Percentiles rank a stretch among this genome's conserved stretches.
phyloP scores from a whole-genome alignment of 2,113 vertebrate genomes.

The Hylia prasina region DNA sequence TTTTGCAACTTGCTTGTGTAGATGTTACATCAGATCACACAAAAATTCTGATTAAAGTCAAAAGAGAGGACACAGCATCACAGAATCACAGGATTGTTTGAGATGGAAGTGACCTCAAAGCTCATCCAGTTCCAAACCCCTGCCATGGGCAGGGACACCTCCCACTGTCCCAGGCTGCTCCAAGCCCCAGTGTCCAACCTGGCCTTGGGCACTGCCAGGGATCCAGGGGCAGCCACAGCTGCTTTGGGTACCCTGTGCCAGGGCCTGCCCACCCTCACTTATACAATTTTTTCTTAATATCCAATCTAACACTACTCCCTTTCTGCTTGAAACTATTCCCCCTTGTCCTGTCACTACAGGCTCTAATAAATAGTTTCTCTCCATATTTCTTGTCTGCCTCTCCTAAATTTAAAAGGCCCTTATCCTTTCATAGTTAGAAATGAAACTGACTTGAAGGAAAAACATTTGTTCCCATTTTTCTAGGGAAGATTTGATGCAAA shows the following conservation, averaged over 20 bases:
- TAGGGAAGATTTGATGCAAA: neutral
- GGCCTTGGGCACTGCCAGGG: neutral
- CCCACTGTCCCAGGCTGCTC: neutral
- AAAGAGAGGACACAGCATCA: neutral
- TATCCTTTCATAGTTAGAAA: neutral
- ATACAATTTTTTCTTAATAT: neutral
- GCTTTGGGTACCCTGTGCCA: rapidly evolving
- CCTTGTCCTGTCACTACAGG: neutral
- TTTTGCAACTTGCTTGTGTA: neutral
- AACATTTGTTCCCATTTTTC: neutral
- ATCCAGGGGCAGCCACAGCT: neutral
- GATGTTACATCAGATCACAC: neutral
- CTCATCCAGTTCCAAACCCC: rapidly evolving
- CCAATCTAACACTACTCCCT: neutral
- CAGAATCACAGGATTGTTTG: neutral
- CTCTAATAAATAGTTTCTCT: neutral
- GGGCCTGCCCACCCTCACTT: rapidly evolving
- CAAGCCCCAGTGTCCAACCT: rapidly evolving
- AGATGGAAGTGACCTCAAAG: neutral
- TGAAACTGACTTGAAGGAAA: neutral
- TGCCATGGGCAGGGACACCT: neutral
- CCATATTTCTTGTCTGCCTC: neutral
- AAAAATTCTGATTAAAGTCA: neutral
- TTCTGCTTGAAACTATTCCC: neutral
- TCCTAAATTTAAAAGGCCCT: neutral